Evolutionary conservation across 2,113 vertebrate species (phyloP), one percentile per base, ranked within the genome.

Genomic region (Cochlearius cochlearius): DNA sequence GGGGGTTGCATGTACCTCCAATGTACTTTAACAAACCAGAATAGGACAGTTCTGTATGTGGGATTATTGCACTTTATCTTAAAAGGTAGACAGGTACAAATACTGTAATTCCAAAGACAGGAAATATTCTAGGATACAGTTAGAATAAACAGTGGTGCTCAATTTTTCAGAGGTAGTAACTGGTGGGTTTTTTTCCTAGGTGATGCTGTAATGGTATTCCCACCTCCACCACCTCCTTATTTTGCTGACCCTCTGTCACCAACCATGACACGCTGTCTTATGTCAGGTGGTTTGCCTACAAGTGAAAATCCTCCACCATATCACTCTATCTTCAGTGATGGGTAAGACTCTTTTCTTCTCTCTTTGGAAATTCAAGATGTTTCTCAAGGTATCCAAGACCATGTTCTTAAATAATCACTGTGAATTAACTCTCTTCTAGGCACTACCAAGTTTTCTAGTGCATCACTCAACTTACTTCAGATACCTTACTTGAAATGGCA

Each of bases 161-260:
- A 15, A 0, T 55, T 92, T 91, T 73, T 68, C 29, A 58, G 36
- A 72, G 10, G n/a, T 71, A 59, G 5, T 94, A 90, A 94, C 29
- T 63, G 15, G 1, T 88, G 5, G 0, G 12, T 12, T 7, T 68
- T 85, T 45, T 93, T 75, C 36, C 20, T 93, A 98, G 98, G 98
- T 96, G 98, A 98, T 82, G 94, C 98, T 21, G 97, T 98, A 81
- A 96, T 98, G 78, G 85, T 98, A 50, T 98, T 98, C 56, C 98
- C 98, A 16, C 97, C 98, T 11, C 98, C 98, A 15, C 98, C 98
- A 39, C 98, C 98, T 45, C 97, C 98, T 41, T 98, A 98, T 97
- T 98, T 98, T 96, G 88, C 95, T 6, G 98, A 98, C 14, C 69
- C 97, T 83, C 45, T 95, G 16, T 88, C 96, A 69, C 92, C 96